Evolutionary conservation across 2,888 invertebrate genomes (phyloP).

Genomic region (Tetropium fuscum): DNA sequence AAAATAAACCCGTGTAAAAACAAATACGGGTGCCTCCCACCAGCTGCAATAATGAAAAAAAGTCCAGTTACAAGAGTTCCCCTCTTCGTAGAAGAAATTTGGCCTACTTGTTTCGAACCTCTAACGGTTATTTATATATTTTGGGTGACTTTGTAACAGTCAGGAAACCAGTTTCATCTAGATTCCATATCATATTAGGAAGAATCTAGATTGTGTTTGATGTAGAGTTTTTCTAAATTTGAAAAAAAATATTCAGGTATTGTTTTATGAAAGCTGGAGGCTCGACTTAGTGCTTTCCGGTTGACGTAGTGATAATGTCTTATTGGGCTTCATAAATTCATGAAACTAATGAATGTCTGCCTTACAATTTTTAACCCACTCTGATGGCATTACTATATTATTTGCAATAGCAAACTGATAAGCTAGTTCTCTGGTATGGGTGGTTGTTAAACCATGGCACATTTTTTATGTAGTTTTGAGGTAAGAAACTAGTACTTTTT

Average conservation of each 20-base stretch:
- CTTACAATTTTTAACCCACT: background rate
- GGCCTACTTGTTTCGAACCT: slow-evolving; percentile 28
- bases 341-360: background rate
- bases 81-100: too few relatives aligned
- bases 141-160: slow-evolving; percentile 36
- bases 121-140: slow-evolving; percentile 34
- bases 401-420: slow-evolving; percentile 7
- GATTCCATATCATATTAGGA: slow-evolving; percentile 18
- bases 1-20: slow-evolving; percentile 27
- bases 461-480: slow-evolving; percentile 7
- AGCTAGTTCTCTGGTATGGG: background rate
- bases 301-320: too few relatives aligned
- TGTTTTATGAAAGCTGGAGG: too few relatives aligned
- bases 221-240: slow-evolving; percentile 33
- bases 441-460: slow-evolving; percentile 19
- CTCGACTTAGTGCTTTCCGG: too few relatives aligned
- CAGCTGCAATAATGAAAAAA: too few relatives aligned
- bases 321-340: slow-evolving; percentile 3
- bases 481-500: slow-evolving; percentile 12
- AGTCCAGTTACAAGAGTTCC: too few relatives aligned
- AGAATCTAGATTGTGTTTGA: slow-evolving; percentile 13
- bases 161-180: slow-evolving; percentile 33
- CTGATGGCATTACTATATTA: slow-evolving; percentile 2
- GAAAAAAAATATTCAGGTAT: too few relatives aligned
- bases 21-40: background rate